Evolutionary conservation across 2,888 invertebrate species (phyloP).

Genomic region (Anticlea derivata): DNA sequence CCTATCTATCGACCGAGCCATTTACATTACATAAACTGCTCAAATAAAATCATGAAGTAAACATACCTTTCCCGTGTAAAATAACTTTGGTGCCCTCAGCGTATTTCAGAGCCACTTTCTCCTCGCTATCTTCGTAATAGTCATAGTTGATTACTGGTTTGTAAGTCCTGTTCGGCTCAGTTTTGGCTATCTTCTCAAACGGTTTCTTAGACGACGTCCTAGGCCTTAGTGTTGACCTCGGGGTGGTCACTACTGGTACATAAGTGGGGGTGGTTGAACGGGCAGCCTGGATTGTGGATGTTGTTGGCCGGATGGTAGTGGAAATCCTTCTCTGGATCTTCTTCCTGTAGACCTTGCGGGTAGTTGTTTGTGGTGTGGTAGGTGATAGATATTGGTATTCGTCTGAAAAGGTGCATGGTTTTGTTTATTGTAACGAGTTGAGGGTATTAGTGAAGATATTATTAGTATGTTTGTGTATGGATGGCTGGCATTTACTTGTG

Average conservation of each 20-base stretch:
- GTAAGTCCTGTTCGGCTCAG: conserved; percentile 51
- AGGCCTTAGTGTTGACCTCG: conserved; percentile 19
- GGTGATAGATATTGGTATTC: conserved; percentile 76
- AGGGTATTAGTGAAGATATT: not conserved
- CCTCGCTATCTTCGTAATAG: conserved; percentile 87
- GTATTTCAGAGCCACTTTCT: conserved; percentile 73
- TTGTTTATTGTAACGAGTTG: not conserved
- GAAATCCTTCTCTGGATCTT: conserved; percentile 66
- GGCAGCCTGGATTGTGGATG: conserved; percentile 21
- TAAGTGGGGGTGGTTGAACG: conserved; percentile 32
- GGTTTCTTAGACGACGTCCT: conserved; percentile 53
- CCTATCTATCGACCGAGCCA: too few relatives aligned
- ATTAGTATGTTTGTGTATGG: conserved; percentile 4
- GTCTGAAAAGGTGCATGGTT: conserved; percentile 49
- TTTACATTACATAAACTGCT: too few relatives aligned
- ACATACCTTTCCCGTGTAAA: conserved; percentile 77
- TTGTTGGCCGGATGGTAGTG: conserved; percentile 58
- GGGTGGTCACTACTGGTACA: conserved; percentile 24
- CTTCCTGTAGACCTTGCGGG: conserved; percentile 59
- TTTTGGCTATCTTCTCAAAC: conserved; percentile 56
- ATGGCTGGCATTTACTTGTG: not conserved
- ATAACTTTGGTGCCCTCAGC: conserved; percentile 83
- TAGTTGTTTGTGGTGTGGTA: conserved; percentile 60
- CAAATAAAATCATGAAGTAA: not conserved
- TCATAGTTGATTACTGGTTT: conserved; percentile 84